Percentiles rank a stretch among this genome's conserved stretches.
These are phyloP conservation scores for Petrocephalus schoutedeni DNA, from an alignment of 2,797 vertebrate genomes.

Conservation along the genomic window DNA sequence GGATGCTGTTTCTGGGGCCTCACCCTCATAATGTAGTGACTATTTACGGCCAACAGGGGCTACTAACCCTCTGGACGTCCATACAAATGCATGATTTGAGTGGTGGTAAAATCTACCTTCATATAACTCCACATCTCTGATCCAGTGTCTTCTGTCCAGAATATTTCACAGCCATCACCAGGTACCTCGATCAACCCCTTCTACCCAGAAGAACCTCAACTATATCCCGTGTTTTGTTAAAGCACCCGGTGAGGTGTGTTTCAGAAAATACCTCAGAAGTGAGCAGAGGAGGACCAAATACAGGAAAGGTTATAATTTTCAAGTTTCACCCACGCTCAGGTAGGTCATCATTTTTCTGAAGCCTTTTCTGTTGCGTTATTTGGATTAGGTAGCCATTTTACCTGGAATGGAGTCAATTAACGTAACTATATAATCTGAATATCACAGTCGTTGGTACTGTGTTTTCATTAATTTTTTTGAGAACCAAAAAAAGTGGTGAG, in stretches of 20 bases:
- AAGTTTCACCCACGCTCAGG: neutral
- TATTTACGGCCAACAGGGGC: neutral
- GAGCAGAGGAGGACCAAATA: neutral
- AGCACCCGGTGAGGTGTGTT: neutral
- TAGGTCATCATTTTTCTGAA: neutral
- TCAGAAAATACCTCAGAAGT: neutral
- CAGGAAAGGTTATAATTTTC: neutral
- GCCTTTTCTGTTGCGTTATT: neutral
- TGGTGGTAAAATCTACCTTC: neutral
- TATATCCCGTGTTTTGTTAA: neutral
- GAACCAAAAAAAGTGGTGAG: neutral
- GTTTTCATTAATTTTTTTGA: neutral
- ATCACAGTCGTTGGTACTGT: neutral
- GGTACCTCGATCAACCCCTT: neutral
- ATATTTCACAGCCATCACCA: neutral
- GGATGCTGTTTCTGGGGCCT: neutral
- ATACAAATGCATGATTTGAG: neutral
- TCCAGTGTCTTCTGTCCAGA: neutral
- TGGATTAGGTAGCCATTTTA: neutral
- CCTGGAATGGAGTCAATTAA: neutral
- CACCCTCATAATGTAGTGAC: neutral
- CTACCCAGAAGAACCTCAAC: neutral
- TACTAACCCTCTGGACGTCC: neutral
- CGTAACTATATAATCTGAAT: neutral
- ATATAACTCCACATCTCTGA: neutral